Percentiles rank a stretch among this genome's conserved stretches.
Conservation (phyloP, 1,140 invertebrate genomes). For the Harlomillsia oculata region DNA sequence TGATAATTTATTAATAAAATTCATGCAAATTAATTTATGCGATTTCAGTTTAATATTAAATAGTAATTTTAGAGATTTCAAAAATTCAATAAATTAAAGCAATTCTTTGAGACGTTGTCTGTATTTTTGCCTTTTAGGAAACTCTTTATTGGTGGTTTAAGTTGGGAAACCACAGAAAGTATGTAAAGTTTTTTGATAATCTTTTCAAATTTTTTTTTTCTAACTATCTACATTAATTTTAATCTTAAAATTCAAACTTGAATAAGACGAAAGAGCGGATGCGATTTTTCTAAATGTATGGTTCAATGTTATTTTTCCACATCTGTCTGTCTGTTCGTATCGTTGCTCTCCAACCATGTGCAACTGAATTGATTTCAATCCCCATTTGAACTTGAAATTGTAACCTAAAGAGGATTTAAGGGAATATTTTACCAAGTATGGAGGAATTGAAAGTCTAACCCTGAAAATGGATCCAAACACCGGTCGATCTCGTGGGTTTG, state of each 20-base stretch:
- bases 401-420: slow-evolving; percentile 74
- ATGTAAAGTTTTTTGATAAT: slow-evolving; percentile 53
- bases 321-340: no score
- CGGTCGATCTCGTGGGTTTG: slow-evolving; percentile 80
- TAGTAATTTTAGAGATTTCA: no score
- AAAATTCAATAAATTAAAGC: no score
- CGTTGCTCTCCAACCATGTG: slow-evolving; percentile 15
- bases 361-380: no score
- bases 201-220: slow-evolving; percentile 33
- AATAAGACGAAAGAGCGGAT: background rate
- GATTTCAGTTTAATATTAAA: no score
- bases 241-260: background rate
- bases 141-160: slow-evolving; percentile 92
- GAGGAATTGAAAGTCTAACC: slow-evolving; percentile 86
- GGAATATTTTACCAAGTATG: slow-evolving; percentile 79
- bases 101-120: no score
- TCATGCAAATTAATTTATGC: no score
- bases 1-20: no score
- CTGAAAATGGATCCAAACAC: slow-evolving; percentile 86
- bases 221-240: background rate
- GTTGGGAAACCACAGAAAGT: slow-evolving; percentile 97
- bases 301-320: no score
- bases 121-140: slow-evolving; percentile 92
- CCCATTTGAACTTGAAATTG: no score
- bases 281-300: no score